Conservation (phyloP, 2,113 vertebrate species). For the Oreochromis niloticus region DNA sequence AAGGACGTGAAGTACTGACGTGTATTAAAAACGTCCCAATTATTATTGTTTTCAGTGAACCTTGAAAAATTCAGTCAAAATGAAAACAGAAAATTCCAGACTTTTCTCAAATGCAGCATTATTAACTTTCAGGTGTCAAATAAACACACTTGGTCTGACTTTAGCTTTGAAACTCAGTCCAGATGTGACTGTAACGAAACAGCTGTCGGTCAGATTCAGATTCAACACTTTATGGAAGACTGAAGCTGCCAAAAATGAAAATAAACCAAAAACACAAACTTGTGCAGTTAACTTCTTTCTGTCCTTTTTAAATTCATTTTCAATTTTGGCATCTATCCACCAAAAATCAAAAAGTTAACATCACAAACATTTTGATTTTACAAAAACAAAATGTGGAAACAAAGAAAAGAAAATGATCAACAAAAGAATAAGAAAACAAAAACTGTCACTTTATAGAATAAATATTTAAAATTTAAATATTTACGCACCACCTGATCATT, state of each 20-base stretch:
- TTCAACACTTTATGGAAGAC: neutral
- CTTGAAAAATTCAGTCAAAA: neutral
- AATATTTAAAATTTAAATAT: neutral
- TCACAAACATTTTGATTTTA: neutral
- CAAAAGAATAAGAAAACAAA: neutral
- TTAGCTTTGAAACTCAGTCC: neutral
- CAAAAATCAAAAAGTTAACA: rapidly evolving
- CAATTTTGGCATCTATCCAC: neutral
- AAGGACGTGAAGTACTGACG: neutral
- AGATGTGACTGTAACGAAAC: rapidly evolving
- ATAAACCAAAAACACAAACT: neutral
- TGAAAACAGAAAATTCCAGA: neutral
- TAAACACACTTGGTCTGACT: neutral
- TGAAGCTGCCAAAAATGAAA: neutral
- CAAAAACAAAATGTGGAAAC: neutral
- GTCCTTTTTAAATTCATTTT: neutral
- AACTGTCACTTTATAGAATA: neutral
- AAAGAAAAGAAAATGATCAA: neutral
- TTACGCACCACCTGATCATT: neutral
- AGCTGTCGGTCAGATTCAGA: neutral
- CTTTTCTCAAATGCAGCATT: neutral
- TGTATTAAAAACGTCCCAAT: rapidly evolving
- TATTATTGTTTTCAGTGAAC: neutral
- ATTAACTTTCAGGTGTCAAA: neutral
- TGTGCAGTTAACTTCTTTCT: neutral